Evolutionary conservation across 2,888 invertebrate genomes (phyloP).

Genomic region (Agrotis segetum): DNA sequence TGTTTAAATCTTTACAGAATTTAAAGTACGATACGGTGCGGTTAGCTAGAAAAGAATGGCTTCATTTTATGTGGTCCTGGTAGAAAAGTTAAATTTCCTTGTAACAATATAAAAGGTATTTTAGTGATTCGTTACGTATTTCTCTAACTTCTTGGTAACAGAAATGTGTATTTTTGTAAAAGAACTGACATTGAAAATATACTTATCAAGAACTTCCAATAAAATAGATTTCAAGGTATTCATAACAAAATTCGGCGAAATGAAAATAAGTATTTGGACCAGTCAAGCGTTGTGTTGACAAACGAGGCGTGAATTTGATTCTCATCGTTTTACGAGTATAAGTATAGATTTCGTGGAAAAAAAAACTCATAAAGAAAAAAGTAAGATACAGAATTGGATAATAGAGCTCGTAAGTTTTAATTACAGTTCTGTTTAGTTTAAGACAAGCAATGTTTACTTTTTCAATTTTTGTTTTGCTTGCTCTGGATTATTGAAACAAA

Average conservation of each 20-base stretch:
- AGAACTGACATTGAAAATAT: constrained; percentile 5
- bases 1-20: constrained; percentile 39
- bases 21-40: constrained; percentile 30
- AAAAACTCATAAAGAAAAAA: neutral
- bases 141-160: constrained; percentile 10
- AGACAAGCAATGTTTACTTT: neutral
- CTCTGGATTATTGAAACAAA: neutral
- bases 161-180: neutral
- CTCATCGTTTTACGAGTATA: constrained; percentile 27
- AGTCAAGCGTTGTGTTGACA: constrained; percentile 37
- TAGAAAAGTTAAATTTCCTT: constrained; percentile 6
- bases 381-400: neutral
- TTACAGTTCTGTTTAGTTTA: neutral
- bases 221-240: constrained; percentile 16
- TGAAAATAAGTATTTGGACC: constrained; percentile 26
- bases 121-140: neutral
- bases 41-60: constrained; percentile 21
- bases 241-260: constrained; percentile 29
- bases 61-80: constrained; percentile 38
- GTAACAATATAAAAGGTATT: neutral
- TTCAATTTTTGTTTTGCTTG: neutral
- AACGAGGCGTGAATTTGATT: constrained; percentile 41
- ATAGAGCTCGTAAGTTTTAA: neutral
- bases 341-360: neutral
- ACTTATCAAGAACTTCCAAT: constrained; percentile 8